Base-by-base conservation (phyloP, 2,113 vertebrate genomes). In the Pseudorectes ferrugineus region DNA sequence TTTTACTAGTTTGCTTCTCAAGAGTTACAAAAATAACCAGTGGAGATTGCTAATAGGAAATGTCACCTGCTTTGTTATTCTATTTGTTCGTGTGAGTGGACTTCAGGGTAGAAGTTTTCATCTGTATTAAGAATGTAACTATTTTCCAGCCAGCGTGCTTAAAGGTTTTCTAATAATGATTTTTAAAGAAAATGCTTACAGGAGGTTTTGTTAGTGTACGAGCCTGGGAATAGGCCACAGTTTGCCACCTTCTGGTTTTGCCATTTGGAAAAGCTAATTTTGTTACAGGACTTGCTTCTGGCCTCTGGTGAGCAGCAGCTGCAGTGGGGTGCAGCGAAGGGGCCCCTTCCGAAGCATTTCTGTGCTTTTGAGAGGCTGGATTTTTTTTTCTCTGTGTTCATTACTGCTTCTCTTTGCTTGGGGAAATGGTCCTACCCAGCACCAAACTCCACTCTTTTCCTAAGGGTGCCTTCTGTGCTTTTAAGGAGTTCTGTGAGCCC, bases 191-290 rank as follows among this genome's bases (percentile, higher is more conserved):
- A 31, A 35, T 35, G 23, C 61, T 93, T 68, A 4, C 62, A 67
- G 55, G 77, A 65, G 68, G 14, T 77, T 92, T 93, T 84, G 63
- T 54, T 70, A 48, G 28, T 62, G 33, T 14, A 6, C 23, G 58
- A 96, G 92, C 70, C 80, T 91, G 84, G 77, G 89, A 94, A 92
- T 35, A 77, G 85, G 84, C 54, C 62, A 70, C 43, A 51, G 58
- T 74, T 92, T 95, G 94, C 42, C 86, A 89, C 91, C 89, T 85
- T 80, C 94, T 96, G 94, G 59, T 89, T 94, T 70, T 95, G 82
- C 89, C 91, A 76, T 96, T 96, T 96, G 95, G 92, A 76, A 84
- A 91, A 93, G 89, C 62, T 82, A 62, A 92, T 95, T 97, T 79
- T 85, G 63, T 85, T n/a, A 3, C 77, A 52, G 55, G 77, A 43